phyloP scores from a whole-genome alignment of 2,888 invertebrate genomes.

The Xanthorhoe designata region DNA sequence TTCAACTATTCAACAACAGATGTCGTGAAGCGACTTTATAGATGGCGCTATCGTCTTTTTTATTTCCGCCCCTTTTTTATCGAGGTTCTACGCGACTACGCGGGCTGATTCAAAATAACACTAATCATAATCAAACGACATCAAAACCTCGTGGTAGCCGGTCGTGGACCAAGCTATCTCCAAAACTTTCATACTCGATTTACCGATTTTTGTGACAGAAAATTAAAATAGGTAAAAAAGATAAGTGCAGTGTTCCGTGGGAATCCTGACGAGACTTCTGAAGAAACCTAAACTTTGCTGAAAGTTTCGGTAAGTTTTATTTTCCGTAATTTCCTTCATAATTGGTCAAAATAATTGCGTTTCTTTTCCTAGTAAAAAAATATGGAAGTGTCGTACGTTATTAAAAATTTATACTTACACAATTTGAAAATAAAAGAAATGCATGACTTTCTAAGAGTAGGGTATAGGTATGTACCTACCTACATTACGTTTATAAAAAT shows the following conservation, averaged over 20 bases:
- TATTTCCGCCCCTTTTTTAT: constrained; percentile 47
- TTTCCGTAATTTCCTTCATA: neutral
- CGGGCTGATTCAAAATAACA: constrained; percentile 72
- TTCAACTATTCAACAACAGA: constrained; percentile 60
- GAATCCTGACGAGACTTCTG: constrained; percentile 11
- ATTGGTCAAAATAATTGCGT: neutral
- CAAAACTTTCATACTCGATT: constrained; percentile 32
- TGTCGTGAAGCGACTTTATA: constrained; percentile 49
- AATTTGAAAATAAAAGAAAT: no score
- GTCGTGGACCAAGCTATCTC: constrained; percentile 50
- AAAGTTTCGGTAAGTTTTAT: constrained; percentile 36
- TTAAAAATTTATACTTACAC: no score
- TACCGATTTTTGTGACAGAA: constrained; percentile 17
- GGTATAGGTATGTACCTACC: no score
- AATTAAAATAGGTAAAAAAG: constrained; percentile 5
- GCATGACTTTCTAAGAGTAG: no score
- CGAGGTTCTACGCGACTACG: constrained; percentile 68
- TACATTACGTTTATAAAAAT: no score
- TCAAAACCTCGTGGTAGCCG: constrained; percentile 76
- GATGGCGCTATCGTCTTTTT: constrained; percentile 56
- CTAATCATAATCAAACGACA: constrained; percentile 72
- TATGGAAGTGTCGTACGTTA: no score
- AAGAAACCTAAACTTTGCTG: constrained; percentile 22
- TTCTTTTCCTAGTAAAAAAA: no score
- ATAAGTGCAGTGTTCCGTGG: constrained; percentile 34